These are phyloP conservation scores for Synergus gifuensis DNA, from an alignment of 2,888 invertebrate species.

Conservation along the genomic window DNA sequence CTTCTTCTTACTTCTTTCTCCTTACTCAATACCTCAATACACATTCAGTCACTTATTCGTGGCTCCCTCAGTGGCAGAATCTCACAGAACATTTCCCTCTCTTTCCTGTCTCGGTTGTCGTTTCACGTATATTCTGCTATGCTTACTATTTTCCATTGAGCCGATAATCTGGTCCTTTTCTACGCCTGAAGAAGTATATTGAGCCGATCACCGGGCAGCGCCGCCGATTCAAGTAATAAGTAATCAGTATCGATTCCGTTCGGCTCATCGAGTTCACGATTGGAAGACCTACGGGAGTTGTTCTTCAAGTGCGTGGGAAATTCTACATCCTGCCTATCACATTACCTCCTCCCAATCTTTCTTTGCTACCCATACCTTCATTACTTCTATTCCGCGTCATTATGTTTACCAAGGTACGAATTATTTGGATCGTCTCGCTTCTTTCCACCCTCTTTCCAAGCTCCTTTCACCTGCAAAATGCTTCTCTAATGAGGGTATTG, in stretches of 20 bases:
- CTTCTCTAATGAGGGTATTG: conserved; percentile 1
- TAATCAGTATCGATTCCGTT: conserved; percentile 40
- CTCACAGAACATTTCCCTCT: background rate
- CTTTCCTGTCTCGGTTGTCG: conserved; percentile 9
- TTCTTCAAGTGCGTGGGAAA: conserved; percentile 36
- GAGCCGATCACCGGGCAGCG: conserved; percentile 5
- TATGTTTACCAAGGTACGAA: conserved; percentile 37
- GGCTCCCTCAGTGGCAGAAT: conserved; percentile 2
- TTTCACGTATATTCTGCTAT: background rate
- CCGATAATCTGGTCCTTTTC: background rate
- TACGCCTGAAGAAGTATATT: conserved; percentile 23
- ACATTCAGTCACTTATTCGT: background rate
- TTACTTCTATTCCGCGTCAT: conserved; percentile 37
- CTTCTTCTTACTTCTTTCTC: background rate
- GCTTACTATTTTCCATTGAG: conserved; percentile 16
- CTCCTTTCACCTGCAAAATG: conserved; percentile 24
- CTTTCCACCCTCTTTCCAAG: conserved; percentile 24
- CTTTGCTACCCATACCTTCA: conserved; percentile 19
- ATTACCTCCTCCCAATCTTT: conserved; percentile 34
- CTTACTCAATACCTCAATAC: background rate
- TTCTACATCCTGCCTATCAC: conserved; percentile 36
- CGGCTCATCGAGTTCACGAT: conserved; percentile 34
- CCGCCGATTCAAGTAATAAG: conserved; percentile 28
- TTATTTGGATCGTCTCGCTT: conserved; percentile 29
- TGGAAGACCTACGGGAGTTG: conserved; percentile 37